Percentiles rank a stretch among this genome's conserved stretches.
These are phyloP conservation scores for Pseudochirops cupreus DNA, from an alignment of 2,797 vertebrate species.

Conservation along the genomic window DNA sequence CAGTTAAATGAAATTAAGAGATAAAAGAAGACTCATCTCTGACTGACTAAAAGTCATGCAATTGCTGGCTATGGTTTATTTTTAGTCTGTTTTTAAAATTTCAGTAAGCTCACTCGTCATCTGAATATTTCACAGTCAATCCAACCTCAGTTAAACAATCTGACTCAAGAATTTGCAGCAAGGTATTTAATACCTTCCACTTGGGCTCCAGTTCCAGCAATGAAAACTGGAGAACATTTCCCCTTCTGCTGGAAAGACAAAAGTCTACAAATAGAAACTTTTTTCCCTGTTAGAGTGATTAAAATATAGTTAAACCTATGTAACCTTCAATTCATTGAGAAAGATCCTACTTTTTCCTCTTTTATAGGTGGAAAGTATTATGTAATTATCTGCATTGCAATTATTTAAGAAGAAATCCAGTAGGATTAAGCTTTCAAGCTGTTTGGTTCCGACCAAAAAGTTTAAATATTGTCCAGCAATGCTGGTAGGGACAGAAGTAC, in stretches of 20 bases:
- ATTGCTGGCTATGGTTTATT: not conserved
- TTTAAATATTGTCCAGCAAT: slow-evolving; percentile 2
- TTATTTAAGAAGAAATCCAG: slow-evolving; percentile 21
- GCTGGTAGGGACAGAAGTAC: not conserved
- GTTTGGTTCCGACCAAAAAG: not conserved
- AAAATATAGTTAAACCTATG: slow-evolving; percentile 53
- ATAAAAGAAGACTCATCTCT: not conserved
- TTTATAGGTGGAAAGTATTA: slow-evolving; percentile 20
- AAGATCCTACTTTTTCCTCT: slow-evolving; percentile 24
- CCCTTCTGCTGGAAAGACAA: slow-evolving; percentile 41
- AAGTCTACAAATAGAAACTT: slow-evolving; percentile 47
- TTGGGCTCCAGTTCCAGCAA: not conserved
- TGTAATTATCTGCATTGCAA: slow-evolving; percentile 46
- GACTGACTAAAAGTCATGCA: not conserved
- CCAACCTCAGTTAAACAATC: not conserved
- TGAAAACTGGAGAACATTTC: slow-evolving; percentile 31
- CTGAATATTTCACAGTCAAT: not conserved
- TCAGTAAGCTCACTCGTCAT: not conserved
- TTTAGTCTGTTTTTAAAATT: slow-evolving; percentile 1
- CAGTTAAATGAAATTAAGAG: not conserved
- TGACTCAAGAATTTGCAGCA: not conserved
- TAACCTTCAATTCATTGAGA: slow-evolving; percentile 52
- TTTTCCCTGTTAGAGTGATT: slow-evolving; percentile 29
- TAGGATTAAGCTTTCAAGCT: slow-evolving; percentile 30
- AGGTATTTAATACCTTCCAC: not conserved